Evolutionary conservation across 2,888 invertebrate genomes (phyloP).

Genomic region (Ethmia dodecea): DNA sequence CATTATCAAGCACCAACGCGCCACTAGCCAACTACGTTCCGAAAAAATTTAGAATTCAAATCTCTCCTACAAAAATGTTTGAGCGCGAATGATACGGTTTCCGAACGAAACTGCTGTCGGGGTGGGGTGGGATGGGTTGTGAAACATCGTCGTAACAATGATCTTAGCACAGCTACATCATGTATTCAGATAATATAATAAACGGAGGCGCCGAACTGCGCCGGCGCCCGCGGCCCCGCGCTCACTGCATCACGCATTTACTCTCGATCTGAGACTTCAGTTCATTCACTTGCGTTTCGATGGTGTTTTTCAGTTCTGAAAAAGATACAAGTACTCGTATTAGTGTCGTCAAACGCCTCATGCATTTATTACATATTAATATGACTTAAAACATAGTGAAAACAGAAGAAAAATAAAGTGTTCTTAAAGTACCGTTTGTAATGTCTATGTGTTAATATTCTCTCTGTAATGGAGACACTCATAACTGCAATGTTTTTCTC

Average conservation of each 20-base stretch:
- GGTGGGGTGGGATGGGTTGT: conserved; percentile 37
- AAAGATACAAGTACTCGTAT: conserved; percentile 40
- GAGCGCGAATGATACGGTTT: conserved; percentile 61
- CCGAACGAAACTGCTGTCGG: conserved; percentile 39
- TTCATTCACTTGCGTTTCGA: conserved; percentile 98
- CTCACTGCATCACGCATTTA: conserved; percentile 97
- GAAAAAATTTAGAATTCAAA: conserved; percentile 63
- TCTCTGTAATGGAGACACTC: too few species aligned
- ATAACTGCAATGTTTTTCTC: too few species aligned
- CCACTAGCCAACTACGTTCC: conserved; percentile 70
- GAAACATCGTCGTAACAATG: conserved; percentile 51
- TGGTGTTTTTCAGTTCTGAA: conserved; percentile 97
- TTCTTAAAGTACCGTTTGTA: too few species aligned
- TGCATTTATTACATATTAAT: too few species aligned
- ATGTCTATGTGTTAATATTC: too few species aligned
- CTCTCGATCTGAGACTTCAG: conserved; percentile 97
- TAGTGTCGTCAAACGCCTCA: too few species aligned
- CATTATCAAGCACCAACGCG: conserved; percentile 75
- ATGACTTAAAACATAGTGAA: too few species aligned
- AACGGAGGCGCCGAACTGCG: conserved; percentile 9
- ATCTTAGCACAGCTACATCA: conserved; percentile 71
- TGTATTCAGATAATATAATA: conserved; percentile 52
- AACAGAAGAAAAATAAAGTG: too few species aligned
- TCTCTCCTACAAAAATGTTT: conserved; percentile 57
- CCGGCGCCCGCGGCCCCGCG: conserved; percentile 23